phyloP scores from a whole-genome alignment of 2,113 vertebrate species.

The Gobio gobio region DNA sequence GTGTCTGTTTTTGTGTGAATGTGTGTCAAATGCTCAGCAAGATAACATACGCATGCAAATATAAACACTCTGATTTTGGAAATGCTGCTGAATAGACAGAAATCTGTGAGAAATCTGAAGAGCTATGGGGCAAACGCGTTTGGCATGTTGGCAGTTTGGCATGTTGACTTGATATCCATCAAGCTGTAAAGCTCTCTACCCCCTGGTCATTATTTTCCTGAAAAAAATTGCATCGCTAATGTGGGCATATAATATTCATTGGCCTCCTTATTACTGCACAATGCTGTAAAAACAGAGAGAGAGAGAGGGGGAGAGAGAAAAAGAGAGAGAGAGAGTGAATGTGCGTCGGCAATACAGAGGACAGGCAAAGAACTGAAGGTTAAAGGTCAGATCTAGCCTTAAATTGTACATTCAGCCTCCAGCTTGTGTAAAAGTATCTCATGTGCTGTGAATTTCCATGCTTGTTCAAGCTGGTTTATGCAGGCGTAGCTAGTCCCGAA shows the following conservation, averaged over 20 bases:
- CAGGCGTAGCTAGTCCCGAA: background rate
- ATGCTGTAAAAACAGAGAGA: constrained; percentile 6
- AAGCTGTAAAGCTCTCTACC: constrained; percentile 9
- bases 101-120: background rate
- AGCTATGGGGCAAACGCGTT: background rate
- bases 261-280: constrained; percentile 42
- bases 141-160: too few relatives aligned
- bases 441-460: background rate
- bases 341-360: background rate
- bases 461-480: background rate
- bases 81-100: constrained; percentile 6
- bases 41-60: background rate
- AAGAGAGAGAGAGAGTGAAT: background rate
- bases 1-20: constrained; percentile 11
- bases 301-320: background rate
- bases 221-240: constrained; percentile 51
- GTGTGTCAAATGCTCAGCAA: constrained; percentile 39
- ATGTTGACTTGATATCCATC: constrained; percentile 25
- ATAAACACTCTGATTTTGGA: background rate
- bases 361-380: constrained; percentile 14
- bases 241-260: constrained; percentile 52
- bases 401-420: background rate
- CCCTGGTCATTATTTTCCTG: background rate
- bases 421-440: background rate
- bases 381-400: constrained; percentile 18